Evolutionary conservation across 2,113 vertebrate species (phyloP).

Genomic region (Ramphastos sulfuratus): DNA sequence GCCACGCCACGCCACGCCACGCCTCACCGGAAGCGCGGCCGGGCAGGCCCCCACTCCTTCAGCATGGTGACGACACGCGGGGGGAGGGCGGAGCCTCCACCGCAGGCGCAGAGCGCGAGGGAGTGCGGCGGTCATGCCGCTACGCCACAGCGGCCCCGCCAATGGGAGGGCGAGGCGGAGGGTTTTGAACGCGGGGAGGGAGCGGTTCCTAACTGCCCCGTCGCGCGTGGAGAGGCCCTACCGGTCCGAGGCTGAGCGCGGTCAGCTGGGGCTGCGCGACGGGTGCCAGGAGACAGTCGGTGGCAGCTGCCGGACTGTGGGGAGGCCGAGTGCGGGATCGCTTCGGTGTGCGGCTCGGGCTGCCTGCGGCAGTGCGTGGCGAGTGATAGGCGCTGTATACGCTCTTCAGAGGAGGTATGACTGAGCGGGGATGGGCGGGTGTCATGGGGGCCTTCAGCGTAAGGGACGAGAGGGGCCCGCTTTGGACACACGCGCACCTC

Average conservation of each 20-base stretch:
- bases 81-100: fast-evolving
- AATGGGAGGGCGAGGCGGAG: constrained; percentile 37
- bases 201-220: fast-evolving
- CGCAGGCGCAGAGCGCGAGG: background rate
- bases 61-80: background rate
- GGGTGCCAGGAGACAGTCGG: background rate
- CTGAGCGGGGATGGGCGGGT: no score
- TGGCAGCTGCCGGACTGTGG: background rate
- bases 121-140: background rate
- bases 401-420: background rate
- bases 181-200: constrained; percentile 55
- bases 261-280: background rate
- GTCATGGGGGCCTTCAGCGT: fast-evolving
- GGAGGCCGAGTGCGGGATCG: background rate
- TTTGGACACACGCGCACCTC: no score
- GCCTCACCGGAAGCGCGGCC: no score
- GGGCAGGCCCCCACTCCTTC: background rate
- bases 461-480: fast-evolving
- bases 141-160: background rate
- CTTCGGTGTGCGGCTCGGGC: background rate
- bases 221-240: fast-evolving
- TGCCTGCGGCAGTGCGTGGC: background rate
- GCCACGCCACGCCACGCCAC: no score
- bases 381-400: fast-evolving
- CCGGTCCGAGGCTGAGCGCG: background rate